These are phyloP conservation scores for Chaetops frenatus DNA, from an alignment of 2,113 vertebrate species.

Conservation along the genomic window DNA sequence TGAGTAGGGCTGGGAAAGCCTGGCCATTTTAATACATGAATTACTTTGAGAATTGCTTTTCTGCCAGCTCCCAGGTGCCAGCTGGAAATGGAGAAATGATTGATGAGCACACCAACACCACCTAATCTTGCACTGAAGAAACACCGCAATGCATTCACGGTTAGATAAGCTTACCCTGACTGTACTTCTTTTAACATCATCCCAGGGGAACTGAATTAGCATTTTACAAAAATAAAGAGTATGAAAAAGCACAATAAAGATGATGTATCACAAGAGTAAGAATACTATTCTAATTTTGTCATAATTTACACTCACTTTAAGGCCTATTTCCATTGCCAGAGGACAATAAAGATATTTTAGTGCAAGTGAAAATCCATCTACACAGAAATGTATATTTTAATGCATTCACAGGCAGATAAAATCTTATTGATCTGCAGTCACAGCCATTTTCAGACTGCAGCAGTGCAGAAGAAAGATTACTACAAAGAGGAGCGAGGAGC, in stretches of 20 bases:
- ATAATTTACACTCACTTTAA: background rate
- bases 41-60: background rate
- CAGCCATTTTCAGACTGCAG: background rate
- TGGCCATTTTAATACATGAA: background rate
- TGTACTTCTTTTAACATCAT: background rate
- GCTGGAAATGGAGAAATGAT: background rate
- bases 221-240: constrained; percentile 5
- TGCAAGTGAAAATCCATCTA: constrained; percentile 20
- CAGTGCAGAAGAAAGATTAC: background rate
- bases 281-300: background rate
- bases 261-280: background rate
- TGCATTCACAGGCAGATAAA: background rate
- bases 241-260: background rate
- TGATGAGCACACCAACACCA: background rate
- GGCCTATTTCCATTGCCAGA: background rate
- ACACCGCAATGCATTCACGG: background rate
- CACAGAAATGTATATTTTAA: background rate
- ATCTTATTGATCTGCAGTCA: background rate
- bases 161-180: background rate
- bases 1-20: background rate
- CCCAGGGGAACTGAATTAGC: constrained; percentile 28
- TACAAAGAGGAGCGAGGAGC: background rate
- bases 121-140: background rate
- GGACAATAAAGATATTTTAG: background rate
- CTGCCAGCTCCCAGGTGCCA: background rate